phyloP scores from a whole-genome alignment of 1,140 invertebrate genomes.

The Portunus trituberculatus region DNA sequence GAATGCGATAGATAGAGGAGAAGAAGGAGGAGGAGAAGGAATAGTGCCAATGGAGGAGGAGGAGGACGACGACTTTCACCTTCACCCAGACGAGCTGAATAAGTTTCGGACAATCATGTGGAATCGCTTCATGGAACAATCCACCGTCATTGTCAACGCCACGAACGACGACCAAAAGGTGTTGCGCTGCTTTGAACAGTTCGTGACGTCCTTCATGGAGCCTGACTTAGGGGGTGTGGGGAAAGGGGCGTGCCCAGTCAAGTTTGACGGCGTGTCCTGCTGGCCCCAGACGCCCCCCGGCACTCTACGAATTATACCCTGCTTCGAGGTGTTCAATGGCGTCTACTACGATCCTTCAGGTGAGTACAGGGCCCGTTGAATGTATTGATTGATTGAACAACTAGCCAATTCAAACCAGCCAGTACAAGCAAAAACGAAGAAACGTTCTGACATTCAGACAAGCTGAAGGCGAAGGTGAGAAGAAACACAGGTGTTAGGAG shows the following conservation, averaged over 20 bases:
- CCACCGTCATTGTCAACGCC: constrained; percentile 43
- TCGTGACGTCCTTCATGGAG: constrained; percentile 44
- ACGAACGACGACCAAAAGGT: constrained; percentile 68
- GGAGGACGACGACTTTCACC: not conserved
- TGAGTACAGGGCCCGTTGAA: not conserved
- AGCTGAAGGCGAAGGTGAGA: too few relatives aligned
- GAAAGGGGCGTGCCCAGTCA: constrained; percentile 79
- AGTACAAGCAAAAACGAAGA: too few relatives aligned
- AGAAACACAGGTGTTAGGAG: too few relatives aligned
- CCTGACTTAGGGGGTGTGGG: not conserved
- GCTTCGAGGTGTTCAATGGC: constrained; percentile 88
- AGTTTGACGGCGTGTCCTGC: constrained; percentile 88
- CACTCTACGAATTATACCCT: constrained; percentile 85
- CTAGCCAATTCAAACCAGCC: too few relatives aligned
- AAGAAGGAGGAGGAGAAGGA: not conserved
- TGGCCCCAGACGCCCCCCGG: constrained; percentile 88
- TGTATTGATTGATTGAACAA: too few relatives aligned
- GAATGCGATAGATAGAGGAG: not conserved
- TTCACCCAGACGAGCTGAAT: not conserved
- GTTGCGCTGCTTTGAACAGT: constrained; percentile 64
- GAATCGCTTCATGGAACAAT: constrained; percentile 49
- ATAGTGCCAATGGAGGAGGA: not conserved
- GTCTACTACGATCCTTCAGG: constrained; percentile 84
- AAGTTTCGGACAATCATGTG: constrained; percentile 33
- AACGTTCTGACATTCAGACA: too few relatives aligned